phyloP scores from a whole-genome alignment of 1,140 invertebrate genomes.

The Microplitis demolitor region DNA sequence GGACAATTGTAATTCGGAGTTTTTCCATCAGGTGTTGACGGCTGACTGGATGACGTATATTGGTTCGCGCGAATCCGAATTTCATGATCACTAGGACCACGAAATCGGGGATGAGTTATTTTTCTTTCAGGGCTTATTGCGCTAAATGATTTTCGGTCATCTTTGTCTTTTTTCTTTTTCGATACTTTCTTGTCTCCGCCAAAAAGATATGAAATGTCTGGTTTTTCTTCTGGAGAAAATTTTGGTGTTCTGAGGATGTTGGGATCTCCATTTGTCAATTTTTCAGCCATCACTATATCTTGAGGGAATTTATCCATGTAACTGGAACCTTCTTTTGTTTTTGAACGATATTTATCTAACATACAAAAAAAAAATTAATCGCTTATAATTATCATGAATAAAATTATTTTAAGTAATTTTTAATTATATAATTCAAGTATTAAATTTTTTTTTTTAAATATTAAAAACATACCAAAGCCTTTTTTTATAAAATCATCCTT shows the following conservation, averaged over 20 bases:
- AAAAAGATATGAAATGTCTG: slow-evolving; percentile 55
- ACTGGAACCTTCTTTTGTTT: slow-evolving; percentile 59
- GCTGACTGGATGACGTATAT: slow-evolving; percentile 40
- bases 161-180: slow-evolving; percentile 49
- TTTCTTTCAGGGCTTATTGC: slow-evolving; percentile 29
- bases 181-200: slow-evolving; percentile 52
- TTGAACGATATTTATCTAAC: slow-evolving; percentile 65
- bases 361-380: slow-evolving; percentile 29
- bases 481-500: slow-evolving; percentile 82
- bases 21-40: slow-evolving; percentile 39
- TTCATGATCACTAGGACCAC: slow-evolving; percentile 68
- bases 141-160: slow-evolving; percentile 31
- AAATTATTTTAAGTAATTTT: too few species aligned
- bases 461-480: slow-evolving; percentile 71
- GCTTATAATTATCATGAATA: background rate
- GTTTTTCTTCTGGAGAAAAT: slow-evolving; percentile 68
- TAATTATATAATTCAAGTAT: slow-evolving; percentile 15
- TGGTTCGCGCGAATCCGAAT: slow-evolving; percentile 58
- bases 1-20: slow-evolving; percentile 67
- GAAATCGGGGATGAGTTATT: slow-evolving; percentile 62
- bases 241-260: slow-evolving; percentile 67
- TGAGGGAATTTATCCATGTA: slow-evolving; percentile 77
- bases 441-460: slow-evolving; percentile 30
- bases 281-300: slow-evolving; percentile 73
- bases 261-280: slow-evolving; percentile 69